Evolutionary conservation across 35 echinoderm and acorn worm genomes (phyloP), one percentile per base, ranked within the genome.

Genomic region (Eucidaris tribuloides): DNA sequence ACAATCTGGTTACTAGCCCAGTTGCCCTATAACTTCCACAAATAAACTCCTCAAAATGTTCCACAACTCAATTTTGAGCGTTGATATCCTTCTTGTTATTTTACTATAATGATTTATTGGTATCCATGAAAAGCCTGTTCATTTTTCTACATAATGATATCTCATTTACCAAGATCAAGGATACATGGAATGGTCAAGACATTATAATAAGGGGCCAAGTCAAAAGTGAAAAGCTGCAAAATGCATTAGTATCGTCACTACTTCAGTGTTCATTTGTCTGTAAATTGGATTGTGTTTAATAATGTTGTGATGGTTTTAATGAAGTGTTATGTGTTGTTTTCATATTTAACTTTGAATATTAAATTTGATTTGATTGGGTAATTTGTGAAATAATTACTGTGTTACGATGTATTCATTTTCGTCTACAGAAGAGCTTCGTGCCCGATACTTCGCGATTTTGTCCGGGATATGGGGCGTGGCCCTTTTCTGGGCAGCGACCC

Each of bases 401-500:
- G 32, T 15, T 30, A 43, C 4, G 1, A 30, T 11, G 6, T 24
- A 11, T 30, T 24, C 28, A 30, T 55, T 60, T 36, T 37, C 24
- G 5, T 27, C 24, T 24, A 29, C 31, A 83, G 80, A 62, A 22
- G 56, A 65, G 5, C 44, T 62, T 23, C 31, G 36, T 39, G 31
- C 41, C 40, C 60, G 56, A n/a, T 63, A 65, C 60, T 63, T 38
- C 78, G 15, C 43, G 44, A 48, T 65, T 15, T 28, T 82, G 22
- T 19, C 62, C 46, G 42, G 52, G 15, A 84, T 87, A 7, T 93
- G 91, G 91, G 57, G 57, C 3, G 87, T 82, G 45, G 91, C 91
- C 22, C 58, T 93, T 45, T 93, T 93, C 56, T 93, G 91, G 91
- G 66, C 85, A 44, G 27, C 45, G n/a, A 81, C 91, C 0, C 91